Base-by-base conservation (phyloP, 2,888 invertebrate species). In the Adelphocoris suturalis region DNA sequence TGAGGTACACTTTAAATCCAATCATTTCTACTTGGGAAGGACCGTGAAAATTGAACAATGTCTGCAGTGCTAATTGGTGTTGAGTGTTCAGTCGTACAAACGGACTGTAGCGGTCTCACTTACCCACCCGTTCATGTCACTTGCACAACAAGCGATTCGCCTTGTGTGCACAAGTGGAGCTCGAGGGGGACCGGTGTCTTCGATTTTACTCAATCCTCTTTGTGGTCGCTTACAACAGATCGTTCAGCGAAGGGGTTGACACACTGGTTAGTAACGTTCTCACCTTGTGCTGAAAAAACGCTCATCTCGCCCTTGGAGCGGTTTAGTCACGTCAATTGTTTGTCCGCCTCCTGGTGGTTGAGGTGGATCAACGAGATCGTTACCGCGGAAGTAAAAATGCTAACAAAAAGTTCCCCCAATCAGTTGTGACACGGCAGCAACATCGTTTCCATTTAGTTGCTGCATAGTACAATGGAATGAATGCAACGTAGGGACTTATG, bases 121-220 rank as follows among this genome's bases (percentile, higher is more conserved):
- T 52, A 23, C 48, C 82, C 82, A 82, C 82, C 52, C 82, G 82
- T 82, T 52, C 82, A 82, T 23, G 82, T 82, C 82, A 52, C 82
- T 82, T 82, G 46, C 47, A 27, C 82, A 78, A 78, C 47, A 27
- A 12, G 5, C 28, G 27, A 23, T 46, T 78, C 78, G 47, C 46
- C 78, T 76, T 13, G 78, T 23, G 68, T 68, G 27, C 68, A 14
- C 12, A 2, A 52, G 27, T 23, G 3, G 68, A 52, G 68, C 68
- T 68, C 23, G 68, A 19, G 11, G 27, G 57, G 11, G 68, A 68
- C 68, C 23, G n/a, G n/a, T 61, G 68, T 68, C 68, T 68, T 68
- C 68, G 68, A 68, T 68, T 68, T 68, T 68, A 68, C 68, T 68
- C 68, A 68, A 68, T 68, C 68, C 68, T 68, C 68, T 68, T 68